Conservation (phyloP, 2,888 invertebrate genomes). For the Synanthedon andrenaeformis region DNA sequence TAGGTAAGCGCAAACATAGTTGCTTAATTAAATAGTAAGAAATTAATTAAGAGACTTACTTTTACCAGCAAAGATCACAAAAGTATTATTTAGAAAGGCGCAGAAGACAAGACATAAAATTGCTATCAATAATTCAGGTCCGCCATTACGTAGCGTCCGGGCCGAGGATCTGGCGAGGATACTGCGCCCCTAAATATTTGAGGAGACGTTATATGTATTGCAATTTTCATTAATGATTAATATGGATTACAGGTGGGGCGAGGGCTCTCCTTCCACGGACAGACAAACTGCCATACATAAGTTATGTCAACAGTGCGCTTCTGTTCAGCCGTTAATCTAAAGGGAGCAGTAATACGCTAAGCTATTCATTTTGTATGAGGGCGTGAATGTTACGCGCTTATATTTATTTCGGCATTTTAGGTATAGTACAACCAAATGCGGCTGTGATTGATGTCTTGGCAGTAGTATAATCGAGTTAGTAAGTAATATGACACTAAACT, state of each 20-base stretch:
- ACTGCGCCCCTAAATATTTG: slow-evolving; percentile 61
- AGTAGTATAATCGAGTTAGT: too few species aligned
- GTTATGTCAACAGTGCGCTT: slow-evolving; percentile 34
- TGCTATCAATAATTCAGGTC: slow-evolving; percentile 58
- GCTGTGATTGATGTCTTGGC: too few species aligned
- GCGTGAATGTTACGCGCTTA: slow-evolving; percentile 21
- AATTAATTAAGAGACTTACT: too few species aligned
- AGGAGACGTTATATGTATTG: slow-evolving; percentile 65
- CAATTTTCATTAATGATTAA: slow-evolving; percentile 67
- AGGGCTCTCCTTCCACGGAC: slow-evolving; percentile 25
- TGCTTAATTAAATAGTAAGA: too few species aligned
- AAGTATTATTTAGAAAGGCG: slow-evolving; percentile 43
- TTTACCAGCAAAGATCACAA: slow-evolving; percentile 29
- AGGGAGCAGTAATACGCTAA: slow-evolving; percentile 41
- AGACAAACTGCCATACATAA: slow-evolving; percentile 43
- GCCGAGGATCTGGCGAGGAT: slow-evolving; percentile 37
- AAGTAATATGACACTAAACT: too few species aligned
- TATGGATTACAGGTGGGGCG: slow-evolving; percentile 39
- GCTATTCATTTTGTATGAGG: slow-evolving; percentile 38
- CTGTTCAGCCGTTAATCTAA: slow-evolving; percentile 42
- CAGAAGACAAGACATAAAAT: slow-evolving; percentile 56
- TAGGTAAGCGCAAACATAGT: too few species aligned
- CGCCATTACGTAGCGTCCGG: slow-evolving; percentile 44
- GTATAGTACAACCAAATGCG: too few species aligned
- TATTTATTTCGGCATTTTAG: slow-evolving; percentile 31